Evolutionary conservation across 2,888 invertebrate species (phyloP), one percentile per base, ranked within the genome.

Genomic region (Tenthredo livida): DNA sequence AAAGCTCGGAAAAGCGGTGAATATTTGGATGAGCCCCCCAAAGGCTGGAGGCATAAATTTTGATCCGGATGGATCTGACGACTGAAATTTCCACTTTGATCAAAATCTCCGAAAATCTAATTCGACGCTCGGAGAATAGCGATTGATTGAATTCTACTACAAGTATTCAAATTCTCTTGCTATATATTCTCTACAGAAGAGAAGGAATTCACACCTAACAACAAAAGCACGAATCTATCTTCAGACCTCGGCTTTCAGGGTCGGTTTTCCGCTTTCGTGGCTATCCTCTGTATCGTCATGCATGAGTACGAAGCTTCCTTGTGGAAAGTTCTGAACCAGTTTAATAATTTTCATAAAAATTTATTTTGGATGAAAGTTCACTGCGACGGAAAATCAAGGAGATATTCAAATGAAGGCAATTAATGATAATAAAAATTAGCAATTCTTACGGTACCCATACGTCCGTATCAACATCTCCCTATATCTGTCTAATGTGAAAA

Each of bases 11-110:
- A 15, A 4, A 73, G 21, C 15, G 73, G 25, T 15, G 40, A 43
- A 67, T 6, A 67, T 67, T 67, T 67, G 6, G 33, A 33, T 17
- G 5, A 17, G 17, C 9, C 15, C 33, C 65, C 67, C 17, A 15
- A 25, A 33, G 17, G 33, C 67, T 67, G 67, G 17, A 9, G 77
- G 33, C 21, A 43, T 73, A 77, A 29, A 77, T 77, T 77, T 77
- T 50, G 6, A 50, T 29, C 75, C 75, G 75, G 15, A 15, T 29
- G 25, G 25, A 77, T 17, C 29, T 50, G 75, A 54, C 75, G 43
- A 54, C 15, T 3, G 29, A 77, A 77, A 77, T 77, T 77, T 25
- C 9, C 17, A 9, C 47, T 9, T 12, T 21, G 50, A 43, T 25
- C 25, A 29, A 12, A 50, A 25, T 29, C 47, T 50, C 29, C 29